phyloP scores from a whole-genome alignment of 2,888 invertebrate genomes.

The Mythimna pallens region DNA sequence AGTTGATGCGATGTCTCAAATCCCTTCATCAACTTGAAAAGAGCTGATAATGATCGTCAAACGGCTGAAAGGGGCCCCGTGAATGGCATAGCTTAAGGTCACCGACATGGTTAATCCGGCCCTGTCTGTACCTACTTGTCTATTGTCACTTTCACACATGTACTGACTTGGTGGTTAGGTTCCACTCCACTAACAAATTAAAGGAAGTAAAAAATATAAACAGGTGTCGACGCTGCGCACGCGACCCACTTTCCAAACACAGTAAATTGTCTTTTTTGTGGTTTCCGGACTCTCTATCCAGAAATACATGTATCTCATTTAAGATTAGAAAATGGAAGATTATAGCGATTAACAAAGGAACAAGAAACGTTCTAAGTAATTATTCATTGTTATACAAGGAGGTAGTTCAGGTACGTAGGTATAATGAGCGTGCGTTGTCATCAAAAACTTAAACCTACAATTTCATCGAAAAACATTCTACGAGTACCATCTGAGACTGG shows the following conservation, averaged over 20 bases:
- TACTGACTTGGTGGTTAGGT: conserved; percentile 32
- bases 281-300: conserved; percentile 51
- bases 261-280: conserved; percentile 50
- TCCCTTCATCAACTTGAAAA: too few relatives aligned
- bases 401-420: too few relatives aligned
- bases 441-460: too few relatives aligned
- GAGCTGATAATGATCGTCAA: too few relatives aligned
- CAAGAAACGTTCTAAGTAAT: neutral
- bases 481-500: too few relatives aligned
- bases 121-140: neutral
- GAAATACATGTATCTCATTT: conserved; percentile 30
- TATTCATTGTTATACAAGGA: neutral
- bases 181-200: conserved; percentile 32
- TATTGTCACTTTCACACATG: conserved; percentile 43
- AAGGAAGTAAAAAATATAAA: conserved; percentile 47
- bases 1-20: too few relatives aligned
- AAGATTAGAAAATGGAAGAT: neutral
- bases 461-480: too few relatives aligned
- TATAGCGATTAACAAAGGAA: neutral
- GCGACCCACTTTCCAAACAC: conserved; percentile 53
- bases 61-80: too few relatives aligned
- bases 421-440: neutral
- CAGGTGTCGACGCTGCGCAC: conserved; percentile 45
- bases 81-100: too few relatives aligned
- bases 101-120: too few relatives aligned